Base-by-base conservation (phyloP, 1,140 invertebrate species). In the Battus philenor region DNA sequence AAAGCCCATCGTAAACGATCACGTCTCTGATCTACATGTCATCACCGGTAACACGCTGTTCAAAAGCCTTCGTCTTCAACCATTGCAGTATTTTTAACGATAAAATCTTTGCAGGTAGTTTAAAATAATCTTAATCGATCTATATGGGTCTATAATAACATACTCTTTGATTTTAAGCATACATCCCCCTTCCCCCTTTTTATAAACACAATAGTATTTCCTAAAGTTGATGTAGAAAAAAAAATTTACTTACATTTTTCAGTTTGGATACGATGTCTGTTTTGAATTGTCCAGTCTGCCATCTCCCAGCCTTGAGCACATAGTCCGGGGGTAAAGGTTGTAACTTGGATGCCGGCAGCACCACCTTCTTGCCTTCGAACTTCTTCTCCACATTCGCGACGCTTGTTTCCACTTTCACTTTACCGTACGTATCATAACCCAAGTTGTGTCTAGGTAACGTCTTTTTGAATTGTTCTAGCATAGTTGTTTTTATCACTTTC, bases 341-440 rank as follows among this genome's bases (percentile, higher is more conserved):
- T 17, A 82, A 41, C 48, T 79, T 82, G 0, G 78, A 79, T 0
- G 71, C 73, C 29, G 75, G 69, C 12, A 82, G 44, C 29, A 82
- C 73, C 1, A 82, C 1, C 10, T 59, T 69, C 12, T 59, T 62
- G 7, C 26, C 44, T 52, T 8, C 9, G 27, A 13, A 34, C 32
- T 15, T 41, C 38, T 17, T n/a, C 29, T 11, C 9, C 3, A 11
- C 10, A 6, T 6, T 11, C 9, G 4, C 11, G 4, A 30, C 6
- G 18, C 18, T 20, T 20, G 2, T 20, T 3, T 6, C 45, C n/a
- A 30, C 27, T 44, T 13, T 4, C 7, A 57, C 53, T 0, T 31
- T 39, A 1, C 59, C 53, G 22, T 69, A 63, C 5, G 49, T 60
- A 0, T 61, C 57, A 41, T 67, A 69, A 4, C 47, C 47, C 5